Percentiles rank a stretch among this genome's conserved stretches.
Evolutionary conservation across 2,888 invertebrate genomes (phyloP).

Genomic region (Orgyia antiqua): DNA sequence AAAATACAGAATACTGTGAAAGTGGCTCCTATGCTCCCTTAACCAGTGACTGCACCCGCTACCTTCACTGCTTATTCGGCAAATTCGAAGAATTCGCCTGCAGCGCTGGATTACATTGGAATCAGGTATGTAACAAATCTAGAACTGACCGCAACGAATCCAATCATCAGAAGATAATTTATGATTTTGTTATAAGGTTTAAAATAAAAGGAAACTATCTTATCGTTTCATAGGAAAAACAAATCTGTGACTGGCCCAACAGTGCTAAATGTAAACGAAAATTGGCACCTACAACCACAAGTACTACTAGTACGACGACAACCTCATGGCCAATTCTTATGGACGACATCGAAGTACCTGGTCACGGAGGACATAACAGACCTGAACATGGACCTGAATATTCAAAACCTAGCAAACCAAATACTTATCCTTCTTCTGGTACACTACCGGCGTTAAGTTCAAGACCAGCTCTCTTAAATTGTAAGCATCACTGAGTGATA

Average conservation of each 20-base stretch:
- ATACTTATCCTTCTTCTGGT: slow-evolving; percentile 49
- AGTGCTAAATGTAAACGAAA: slow-evolving; percentile 78
- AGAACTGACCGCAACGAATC: no score
- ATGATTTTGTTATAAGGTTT: no score
- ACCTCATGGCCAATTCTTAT: slow-evolving; percentile 29
- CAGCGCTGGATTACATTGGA: slow-evolving; percentile 85
- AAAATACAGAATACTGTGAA: slow-evolving; percentile 64
- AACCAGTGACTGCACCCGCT: slow-evolving; percentile 84
- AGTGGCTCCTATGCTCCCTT: slow-evolving; percentile 81
- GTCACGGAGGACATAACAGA: slow-evolving; percentile 6
- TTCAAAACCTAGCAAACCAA: slow-evolving; percentile 27
- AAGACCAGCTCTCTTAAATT: slow-evolving; percentile 50
- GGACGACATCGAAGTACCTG: slow-evolving; percentile 19
- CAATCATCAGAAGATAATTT: no score
- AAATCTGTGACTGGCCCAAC: slow-evolving; percentile 86
- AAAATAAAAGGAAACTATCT: no score
- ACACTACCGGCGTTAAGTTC: slow-evolving; percentile 35
- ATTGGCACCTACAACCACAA: slow-evolving; percentile 16
- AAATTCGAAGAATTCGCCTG: slow-evolving; percentile 85
- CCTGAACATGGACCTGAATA: slow-evolving; percentile 13
- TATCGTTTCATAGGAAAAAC: slow-evolving; percentile 60
- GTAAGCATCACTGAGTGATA: slow-evolving; percentile 44
- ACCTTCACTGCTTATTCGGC: slow-evolving; percentile 88
- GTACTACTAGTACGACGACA: slow-evolving; percentile 29
- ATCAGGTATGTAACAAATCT: slow-evolving; percentile 63